phyloP scores from a whole-genome alignment of 2,113 vertebrate genomes.

The Regulus satrapa region DNA sequence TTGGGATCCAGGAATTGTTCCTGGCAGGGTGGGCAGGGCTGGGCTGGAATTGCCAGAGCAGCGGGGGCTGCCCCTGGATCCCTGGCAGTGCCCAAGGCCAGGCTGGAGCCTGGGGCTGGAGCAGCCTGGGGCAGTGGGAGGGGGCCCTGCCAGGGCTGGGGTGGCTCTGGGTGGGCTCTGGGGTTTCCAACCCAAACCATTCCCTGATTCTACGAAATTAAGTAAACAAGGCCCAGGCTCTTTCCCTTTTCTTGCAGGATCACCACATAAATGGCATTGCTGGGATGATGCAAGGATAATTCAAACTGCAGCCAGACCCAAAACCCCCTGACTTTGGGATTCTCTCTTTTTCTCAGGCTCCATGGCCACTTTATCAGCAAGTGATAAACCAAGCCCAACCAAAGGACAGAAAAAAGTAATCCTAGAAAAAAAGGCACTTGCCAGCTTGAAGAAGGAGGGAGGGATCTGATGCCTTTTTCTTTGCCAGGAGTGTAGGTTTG shows the following conservation, averaged over 20 bases:
- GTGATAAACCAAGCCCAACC: background rate
- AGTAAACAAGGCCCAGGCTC: background rate
- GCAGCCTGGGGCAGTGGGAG: background rate
- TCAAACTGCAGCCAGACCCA: background rate
- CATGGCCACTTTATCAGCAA: background rate
- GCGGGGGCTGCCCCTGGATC: background rate
- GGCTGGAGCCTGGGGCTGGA: background rate
- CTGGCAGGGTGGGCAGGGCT: background rate
- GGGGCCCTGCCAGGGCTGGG: background rate
- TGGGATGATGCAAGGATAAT: background rate
- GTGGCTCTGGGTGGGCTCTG: fast-evolving
- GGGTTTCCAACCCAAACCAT: background rate
- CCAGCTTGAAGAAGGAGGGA: background rate
- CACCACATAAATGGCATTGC: background rate
- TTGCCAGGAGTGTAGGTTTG: background rate
- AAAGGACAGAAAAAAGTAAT: background rate
- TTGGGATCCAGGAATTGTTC: background rate
- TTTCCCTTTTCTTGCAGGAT: background rate
- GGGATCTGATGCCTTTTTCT: background rate
- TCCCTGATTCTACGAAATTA: background rate
- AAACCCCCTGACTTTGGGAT: background rate
- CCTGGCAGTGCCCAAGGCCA: background rate
- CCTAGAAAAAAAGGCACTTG: background rate
- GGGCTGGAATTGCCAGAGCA: background rate
- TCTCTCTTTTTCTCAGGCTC: background rate